Conservation (phyloP, 2,113 vertebrate species). For the Gobius niger region DNA sequence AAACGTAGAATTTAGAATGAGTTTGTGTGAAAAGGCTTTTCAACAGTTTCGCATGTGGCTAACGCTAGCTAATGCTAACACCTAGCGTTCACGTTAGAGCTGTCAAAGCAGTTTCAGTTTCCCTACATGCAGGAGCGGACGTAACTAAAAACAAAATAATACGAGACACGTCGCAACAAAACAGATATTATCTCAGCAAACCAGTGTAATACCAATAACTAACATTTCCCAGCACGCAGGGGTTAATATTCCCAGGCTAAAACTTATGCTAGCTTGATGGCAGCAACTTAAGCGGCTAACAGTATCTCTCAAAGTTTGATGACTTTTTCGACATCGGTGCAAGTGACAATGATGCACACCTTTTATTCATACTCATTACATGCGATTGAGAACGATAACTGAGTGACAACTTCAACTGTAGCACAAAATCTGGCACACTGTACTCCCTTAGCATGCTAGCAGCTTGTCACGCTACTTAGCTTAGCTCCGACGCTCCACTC, state of each 20-base stretch:
- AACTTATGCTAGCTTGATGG: constrained; percentile 23
- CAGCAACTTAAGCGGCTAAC: constrained; percentile 16
- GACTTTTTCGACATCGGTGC: neutral
- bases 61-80: constrained; percentile 1
- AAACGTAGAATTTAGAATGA: neutral
- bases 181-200: neutral
- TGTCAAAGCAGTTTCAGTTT: neutral
- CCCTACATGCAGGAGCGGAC: neutral
- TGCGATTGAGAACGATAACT: neutral
- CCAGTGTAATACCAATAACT: neutral
- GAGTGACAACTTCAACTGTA: neutral
- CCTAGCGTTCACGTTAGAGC: neutral
- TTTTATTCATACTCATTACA: neutral
- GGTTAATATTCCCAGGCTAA: neutral
- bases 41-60: neutral
- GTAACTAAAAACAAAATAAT: neutral
- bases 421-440: neutral
- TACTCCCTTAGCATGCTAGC: constrained; percentile 45
- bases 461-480: constrained; percentile 49
- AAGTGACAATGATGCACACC: neutral
- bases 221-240: too few relatives aligned
- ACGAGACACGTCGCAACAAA: neutral
- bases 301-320: neutral
- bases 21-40: neutral
- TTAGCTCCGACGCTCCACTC: constrained; percentile 46